A percentile compares a stretch with the other conserved stretches of the same genome.
Evolutionary conservation across 1,140 invertebrate species (phyloP).

Genomic region (Hermetia illucens): DNA sequence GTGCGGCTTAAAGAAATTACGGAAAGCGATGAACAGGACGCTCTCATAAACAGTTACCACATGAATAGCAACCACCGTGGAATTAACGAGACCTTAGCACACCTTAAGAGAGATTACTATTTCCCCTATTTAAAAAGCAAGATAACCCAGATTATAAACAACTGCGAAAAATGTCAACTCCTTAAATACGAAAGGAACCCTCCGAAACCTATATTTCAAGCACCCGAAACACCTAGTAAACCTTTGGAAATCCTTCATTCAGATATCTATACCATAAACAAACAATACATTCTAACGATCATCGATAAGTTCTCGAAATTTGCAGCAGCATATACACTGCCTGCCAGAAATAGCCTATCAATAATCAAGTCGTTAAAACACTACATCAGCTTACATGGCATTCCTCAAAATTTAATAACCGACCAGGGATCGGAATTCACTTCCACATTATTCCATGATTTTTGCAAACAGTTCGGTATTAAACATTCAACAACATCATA

Average conservation of each 20-base stretch:
- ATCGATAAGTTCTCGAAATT: conserved; percentile 8
- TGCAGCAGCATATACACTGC: too few species aligned
- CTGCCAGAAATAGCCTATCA: too few species aligned
- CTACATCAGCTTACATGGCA: too few species aligned
- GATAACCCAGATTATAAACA: conserved; percentile 4
- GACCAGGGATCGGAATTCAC: too few species aligned
- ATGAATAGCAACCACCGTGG: conserved; percentile 12
- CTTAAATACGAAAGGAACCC: conserved; percentile 18
- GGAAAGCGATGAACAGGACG: background rate
- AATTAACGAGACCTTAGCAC: conserved; percentile 9
- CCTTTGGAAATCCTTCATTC: conserved; percentile 14
- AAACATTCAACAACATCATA: too few species aligned
- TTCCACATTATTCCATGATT: too few species aligned
- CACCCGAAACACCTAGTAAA: conserved; percentile 11
- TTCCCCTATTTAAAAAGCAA: background rate
- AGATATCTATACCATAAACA: conserved; percentile 5
- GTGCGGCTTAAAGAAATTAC: conserved; percentile 1
- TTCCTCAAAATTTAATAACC: too few species aligned
- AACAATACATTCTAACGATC: conserved; percentile 5
- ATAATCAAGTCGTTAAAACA: too few species aligned
- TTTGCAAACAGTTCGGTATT: too few species aligned
- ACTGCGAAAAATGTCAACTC: conserved; percentile 11
- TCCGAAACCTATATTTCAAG: conserved; percentile 11
- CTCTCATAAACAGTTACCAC: conserved; percentile 10
- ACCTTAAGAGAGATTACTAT: conserved; percentile 8